Evolutionary conservation across 2,888 invertebrate species (phyloP), one percentile per base, ranked within the genome.

Genomic region (Monochamus alternatus): DNA sequence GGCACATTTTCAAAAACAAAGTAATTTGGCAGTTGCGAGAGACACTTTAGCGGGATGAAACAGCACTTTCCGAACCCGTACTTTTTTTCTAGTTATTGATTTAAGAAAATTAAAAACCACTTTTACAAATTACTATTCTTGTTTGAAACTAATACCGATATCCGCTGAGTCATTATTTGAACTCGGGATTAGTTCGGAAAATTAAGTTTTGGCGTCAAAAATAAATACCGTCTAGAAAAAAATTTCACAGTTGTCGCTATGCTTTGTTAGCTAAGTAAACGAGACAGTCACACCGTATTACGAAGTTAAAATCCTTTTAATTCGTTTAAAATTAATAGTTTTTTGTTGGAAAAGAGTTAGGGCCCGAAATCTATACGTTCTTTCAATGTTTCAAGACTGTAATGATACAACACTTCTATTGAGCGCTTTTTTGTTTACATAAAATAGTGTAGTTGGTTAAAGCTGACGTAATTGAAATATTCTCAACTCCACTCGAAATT

Each of bases 21-120:
- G 78, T 81, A 82, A 83, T 83, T 81, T 79, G 74, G 76, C 80
- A 80, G 81, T 82, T 79, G 74, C 75, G 14, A 38, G 73, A 81
- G 81, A 81, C 83, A 83, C 83, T 82, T 81, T 84, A 80, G 75
- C 77, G 75, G 75, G 80, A 84, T 84, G 84, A 85, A 81, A 80
- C 70, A 79, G 84, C 85, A 83, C 76, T 81, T 84, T 80, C 62
- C 70, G 71, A 77, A 74, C 78, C 80, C 79, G 73, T 81, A 78
- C 75, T 78, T 81, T 80, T 80, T 80, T 78, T 78, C 78, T 65
- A 77, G 75, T 80, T 82, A 83, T 85, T 84, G 83, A 83, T 84
- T 84, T 84, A 83, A 74, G 81, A 80, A 83, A 82, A 84, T 84
- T 85, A 84, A 84, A 84, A 85, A 78, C 81, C 82, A 79, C 83